Evolutionary conservation across 1,140 invertebrate genomes (phyloP).

Genomic region (Trichomalopsis sarcophagae): DNA sequence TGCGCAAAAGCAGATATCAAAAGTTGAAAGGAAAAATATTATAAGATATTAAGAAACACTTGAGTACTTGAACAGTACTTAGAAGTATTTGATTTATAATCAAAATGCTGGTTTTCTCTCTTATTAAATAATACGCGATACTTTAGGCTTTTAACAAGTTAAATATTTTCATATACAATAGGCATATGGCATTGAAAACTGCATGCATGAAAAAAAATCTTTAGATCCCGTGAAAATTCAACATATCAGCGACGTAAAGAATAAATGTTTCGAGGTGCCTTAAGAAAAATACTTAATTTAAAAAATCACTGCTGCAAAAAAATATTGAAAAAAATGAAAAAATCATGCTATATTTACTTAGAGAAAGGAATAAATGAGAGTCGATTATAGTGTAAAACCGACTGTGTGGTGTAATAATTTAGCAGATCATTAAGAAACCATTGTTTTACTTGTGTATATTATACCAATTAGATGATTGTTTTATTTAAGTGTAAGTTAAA

Average conservation of each 20-base stretch:
- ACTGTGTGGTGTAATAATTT: slow-evolving; percentile 38
- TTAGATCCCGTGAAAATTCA: not conserved
- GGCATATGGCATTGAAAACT: not conserved
- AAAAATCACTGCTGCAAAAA: slow-evolving; percentile 15
- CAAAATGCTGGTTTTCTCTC: slow-evolving; percentile 27
- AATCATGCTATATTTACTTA: slow-evolving; percentile 18
- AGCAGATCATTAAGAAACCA: slow-evolving; percentile 27
- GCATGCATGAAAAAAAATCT: not conserved
- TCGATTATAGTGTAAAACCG: slow-evolving; percentile 1
- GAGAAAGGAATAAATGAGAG: slow-evolving; percentile 42
- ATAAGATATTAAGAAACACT: slow-evolving; percentile 18
- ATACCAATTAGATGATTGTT: slow-evolving; percentile 46
- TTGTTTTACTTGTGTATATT: slow-evolving; percentile 49
- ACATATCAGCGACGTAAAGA: slow-evolving; percentile 9
- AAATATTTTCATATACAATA: slow-evolving; percentile 14
- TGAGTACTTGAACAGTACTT: not conserved
- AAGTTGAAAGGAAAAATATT: slow-evolving; percentile 16
- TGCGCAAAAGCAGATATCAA: not conserved
- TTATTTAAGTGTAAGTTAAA: slow-evolving; percentile 49
- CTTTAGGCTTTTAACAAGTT: not conserved
- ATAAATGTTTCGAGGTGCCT: slow-evolving; percentile 39
- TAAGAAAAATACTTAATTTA: slow-evolving; percentile 15
- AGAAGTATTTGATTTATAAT: slow-evolving; percentile 35
- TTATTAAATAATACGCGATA: slow-evolving; percentile 15
- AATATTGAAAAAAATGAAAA: slow-evolving; percentile 13